A percentile compares a stretch with the other conserved stretches of the same genome.
Conservation (phyloP, 2,113 vertebrate genomes). For the Pungitius pungitius region DNA sequence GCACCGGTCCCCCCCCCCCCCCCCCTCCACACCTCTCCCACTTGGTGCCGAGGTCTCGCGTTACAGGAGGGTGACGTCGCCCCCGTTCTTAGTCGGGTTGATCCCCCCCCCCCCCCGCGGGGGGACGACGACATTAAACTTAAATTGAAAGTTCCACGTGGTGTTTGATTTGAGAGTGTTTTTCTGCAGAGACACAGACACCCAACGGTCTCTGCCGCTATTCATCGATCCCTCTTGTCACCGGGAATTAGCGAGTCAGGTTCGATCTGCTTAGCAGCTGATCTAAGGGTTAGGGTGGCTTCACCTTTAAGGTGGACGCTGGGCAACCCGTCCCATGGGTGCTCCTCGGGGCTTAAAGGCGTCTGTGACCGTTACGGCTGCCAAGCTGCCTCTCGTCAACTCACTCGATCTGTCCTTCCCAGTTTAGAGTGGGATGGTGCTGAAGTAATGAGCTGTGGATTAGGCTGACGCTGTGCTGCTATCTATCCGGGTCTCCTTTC, state of each 20-base stretch:
- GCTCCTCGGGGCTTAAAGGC: slow-evolving; percentile 28
- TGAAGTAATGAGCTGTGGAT: slow-evolving; percentile 41
- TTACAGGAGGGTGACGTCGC: slow-evolving; percentile 52
- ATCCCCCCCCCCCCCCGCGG: too few species aligned
- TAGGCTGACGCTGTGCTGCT: slow-evolving; percentile 12
- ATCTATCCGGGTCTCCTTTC: slow-evolving; percentile 15
- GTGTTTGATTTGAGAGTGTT: too few species aligned
- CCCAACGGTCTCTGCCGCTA: too few species aligned
- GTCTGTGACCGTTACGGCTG: slow-evolving; percentile 5
- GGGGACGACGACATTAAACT: too few species aligned
- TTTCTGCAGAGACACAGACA: too few species aligned
- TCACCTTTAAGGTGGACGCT: slow-evolving; percentile 22
- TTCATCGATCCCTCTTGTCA: slow-evolving; percentile 22
- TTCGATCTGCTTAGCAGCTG: slow-evolving; percentile 63
- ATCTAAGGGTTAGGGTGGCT: slow-evolving; percentile 62
- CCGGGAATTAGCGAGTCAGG: slow-evolving; percentile 56
- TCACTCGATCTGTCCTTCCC: not conserved
- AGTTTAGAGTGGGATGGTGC: slow-evolving; percentile 25
- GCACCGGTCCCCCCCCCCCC: slow-evolving; percentile 44
- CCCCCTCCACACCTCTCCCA: slow-evolving; percentile 23
- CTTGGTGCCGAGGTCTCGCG: slow-evolving; percentile 43
- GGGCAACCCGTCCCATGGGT: slow-evolving; percentile 4
- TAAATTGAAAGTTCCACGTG: too few species aligned
- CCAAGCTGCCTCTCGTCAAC: slow-evolving; percentile 1
- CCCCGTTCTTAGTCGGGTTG: slow-evolving; percentile 40